These are phyloP conservation scores for Polylopha cassiicola DNA, from an alignment of 2,888 invertebrate species.

Conservation along the genomic window DNA sequence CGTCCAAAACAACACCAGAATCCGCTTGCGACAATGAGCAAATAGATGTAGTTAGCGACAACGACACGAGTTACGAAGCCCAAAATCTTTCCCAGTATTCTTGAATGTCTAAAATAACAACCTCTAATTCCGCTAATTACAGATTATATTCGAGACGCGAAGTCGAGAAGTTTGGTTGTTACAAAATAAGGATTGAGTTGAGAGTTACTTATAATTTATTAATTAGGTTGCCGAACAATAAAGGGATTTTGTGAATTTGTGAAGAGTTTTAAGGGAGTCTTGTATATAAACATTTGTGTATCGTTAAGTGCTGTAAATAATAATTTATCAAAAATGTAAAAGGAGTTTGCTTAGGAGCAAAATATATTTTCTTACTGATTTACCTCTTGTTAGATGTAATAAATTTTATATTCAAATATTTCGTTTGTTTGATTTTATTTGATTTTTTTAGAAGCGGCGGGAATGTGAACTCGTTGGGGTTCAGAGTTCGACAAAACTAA, in stretches of 20 bases:
- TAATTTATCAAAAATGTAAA: constrained; percentile 48
- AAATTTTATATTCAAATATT: constrained; percentile 48
- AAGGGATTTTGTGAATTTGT: constrained; percentile 15
- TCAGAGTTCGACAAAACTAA: too few relatives aligned
- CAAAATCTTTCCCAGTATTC: constrained; percentile 56
- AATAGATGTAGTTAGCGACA: constrained; percentile 69
- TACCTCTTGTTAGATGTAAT: constrained; percentile 58
- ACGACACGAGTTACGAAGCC: constrained; percentile 50
- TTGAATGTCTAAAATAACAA: constrained; percentile 27
- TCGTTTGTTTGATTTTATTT: constrained; percentile 28
- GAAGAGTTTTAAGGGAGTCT: constrained; percentile 12
- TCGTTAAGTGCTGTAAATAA: constrained; percentile 50
- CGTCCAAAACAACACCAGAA: constrained; percentile 42
- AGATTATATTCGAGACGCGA: constrained; percentile 2
- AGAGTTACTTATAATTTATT: constrained; percentile 16
- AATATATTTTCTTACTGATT: constrained; percentile 58
- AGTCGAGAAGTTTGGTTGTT: constrained; percentile 1
- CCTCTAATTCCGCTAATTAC: constrained; percentile 4
- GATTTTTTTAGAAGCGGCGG: constrained; percentile 9
- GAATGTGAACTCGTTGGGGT: too few relatives aligned
- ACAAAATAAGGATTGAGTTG: constrained; percentile 7
- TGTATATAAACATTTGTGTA: constrained; percentile 33
- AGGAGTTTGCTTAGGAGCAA: constrained; percentile 28
- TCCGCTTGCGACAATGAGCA: constrained; percentile 60
- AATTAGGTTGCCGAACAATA: constrained; percentile 20